Percentiles rank a stretch among this genome's conserved stretches.
Evolutionary conservation across 2,797 vertebrate genomes (phyloP).

Genomic region (Sebastes itinus): DNA sequence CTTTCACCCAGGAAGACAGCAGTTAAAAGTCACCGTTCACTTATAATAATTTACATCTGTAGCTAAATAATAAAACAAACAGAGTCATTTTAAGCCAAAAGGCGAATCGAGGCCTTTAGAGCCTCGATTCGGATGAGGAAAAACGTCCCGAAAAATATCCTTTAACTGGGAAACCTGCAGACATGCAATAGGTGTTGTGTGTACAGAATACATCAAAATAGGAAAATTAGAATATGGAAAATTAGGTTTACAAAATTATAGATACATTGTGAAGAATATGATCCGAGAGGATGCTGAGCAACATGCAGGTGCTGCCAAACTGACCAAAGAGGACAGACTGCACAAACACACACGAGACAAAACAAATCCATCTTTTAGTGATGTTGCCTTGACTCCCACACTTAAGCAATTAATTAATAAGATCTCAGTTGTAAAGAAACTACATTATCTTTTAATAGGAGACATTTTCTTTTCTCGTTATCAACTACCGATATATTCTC

Average conservation of each 20-base stretch:
- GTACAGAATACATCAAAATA: background rate
- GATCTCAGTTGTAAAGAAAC: background rate
- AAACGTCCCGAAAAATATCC: no score
- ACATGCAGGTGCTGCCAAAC: background rate
- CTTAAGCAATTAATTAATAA: background rate
- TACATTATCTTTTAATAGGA: background rate
- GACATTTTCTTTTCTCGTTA: background rate
- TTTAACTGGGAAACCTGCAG: background rate
- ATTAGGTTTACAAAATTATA: background rate
- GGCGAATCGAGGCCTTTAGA: no score
- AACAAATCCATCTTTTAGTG: background rate
- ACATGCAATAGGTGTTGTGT: background rate
- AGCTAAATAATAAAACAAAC: no score
- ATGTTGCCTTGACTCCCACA: background rate
- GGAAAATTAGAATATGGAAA: background rate
- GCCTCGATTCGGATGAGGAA: no score
- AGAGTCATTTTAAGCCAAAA: no score
- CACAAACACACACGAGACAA: background rate
- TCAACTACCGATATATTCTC: background rate
- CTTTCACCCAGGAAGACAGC: background rate
- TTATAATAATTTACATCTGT: no score
- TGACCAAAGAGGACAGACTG: background rate
- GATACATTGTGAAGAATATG: background rate
- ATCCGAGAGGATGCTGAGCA: background rate
- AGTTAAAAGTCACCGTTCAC: no score